These are phyloP conservation scores for Calephelis nemesis DNA, from an alignment of 1,140 invertebrate genomes.

Conservation along the genomic window DNA sequence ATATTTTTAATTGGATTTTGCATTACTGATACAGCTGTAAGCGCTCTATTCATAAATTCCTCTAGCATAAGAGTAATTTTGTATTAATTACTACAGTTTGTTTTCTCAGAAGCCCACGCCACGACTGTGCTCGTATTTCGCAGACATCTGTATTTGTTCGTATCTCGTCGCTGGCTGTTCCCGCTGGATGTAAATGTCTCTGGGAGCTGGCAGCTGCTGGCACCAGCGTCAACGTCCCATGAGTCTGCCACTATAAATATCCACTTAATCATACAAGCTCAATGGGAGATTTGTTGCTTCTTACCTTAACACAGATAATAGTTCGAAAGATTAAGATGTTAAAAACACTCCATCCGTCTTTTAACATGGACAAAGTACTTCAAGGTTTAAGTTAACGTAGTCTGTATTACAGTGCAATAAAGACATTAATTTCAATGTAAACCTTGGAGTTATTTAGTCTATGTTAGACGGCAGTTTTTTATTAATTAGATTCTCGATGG, in stretches of 20 bases:
- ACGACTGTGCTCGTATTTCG: conserved; percentile 41
- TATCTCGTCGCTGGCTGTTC: conserved; percentile 11
- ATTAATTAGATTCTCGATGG: no score
- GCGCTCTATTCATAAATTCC: background rate
- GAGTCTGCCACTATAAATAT: conserved; percentile 63
- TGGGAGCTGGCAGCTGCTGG: conserved; percentile 34
- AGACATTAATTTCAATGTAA: no score
- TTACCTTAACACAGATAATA: conserved; percentile 34
- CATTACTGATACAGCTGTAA: background rate
- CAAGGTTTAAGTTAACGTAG: no score
- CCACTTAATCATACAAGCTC: conserved; percentile 42
- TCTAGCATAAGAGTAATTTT: conserved; percentile 2
- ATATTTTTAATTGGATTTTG: no score
- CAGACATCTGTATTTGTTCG: conserved; percentile 39
- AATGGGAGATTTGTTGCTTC: conserved; percentile 63
- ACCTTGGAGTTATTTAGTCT: no score
- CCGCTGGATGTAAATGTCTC: conserved; percentile 34
- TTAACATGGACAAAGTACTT: no score
- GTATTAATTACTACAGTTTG: conserved; percentile 29
- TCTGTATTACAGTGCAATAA: no score
- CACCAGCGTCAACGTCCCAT: conserved; percentile 56
- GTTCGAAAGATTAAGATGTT: background rate
- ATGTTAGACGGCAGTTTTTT: no score
- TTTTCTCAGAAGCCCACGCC: conserved; percentile 37
- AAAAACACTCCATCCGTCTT: no score